These are phyloP conservation scores for Stenichneumon culpator DNA, from an alignment of 2,888 invertebrate species.

Conservation along the genomic window DNA sequence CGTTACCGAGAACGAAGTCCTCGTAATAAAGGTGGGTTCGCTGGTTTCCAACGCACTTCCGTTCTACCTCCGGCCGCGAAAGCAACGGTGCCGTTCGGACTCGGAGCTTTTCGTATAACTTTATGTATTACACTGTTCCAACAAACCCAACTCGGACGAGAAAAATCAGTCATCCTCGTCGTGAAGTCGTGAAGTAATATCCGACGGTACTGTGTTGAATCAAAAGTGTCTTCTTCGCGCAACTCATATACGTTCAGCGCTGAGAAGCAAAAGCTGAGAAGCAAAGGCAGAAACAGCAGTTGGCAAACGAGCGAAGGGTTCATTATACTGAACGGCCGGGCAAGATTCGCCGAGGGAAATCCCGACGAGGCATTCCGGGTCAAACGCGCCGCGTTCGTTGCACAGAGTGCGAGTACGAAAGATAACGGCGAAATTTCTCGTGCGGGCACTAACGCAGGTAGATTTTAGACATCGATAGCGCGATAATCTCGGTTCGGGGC, in stretches of 20 bases:
- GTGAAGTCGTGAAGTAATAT: not conserved
- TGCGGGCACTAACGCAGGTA: conserved; percentile 47
- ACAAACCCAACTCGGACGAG: not conserved
- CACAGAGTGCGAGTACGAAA: conserved; percentile 20
- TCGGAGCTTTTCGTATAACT: not conserved
- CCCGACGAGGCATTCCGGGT: conserved; percentile 39
- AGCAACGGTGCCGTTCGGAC: not conserved
- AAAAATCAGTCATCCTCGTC: not conserved
- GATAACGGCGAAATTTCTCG: conserved; percentile 60
- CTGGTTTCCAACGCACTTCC: not conserved
- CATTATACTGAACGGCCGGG: conserved; percentile 4
- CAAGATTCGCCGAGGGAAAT: conserved; percentile 1
- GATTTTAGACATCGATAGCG: conserved; percentile 60
- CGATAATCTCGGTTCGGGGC: conserved; percentile 11
- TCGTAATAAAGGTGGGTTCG: conserved; percentile 2
- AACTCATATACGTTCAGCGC: conserved; percentile 59
- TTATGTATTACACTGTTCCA: not conserved
- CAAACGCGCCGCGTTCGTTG: conserved; percentile 38
- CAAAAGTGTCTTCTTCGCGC: conserved; percentile 31
- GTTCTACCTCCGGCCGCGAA: not conserved
- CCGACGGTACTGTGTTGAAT: not conserved
- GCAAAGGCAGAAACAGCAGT: not conserved
- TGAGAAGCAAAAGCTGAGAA: not conserved
- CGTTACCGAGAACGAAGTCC: not conserved
- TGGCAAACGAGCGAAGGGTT: conserved; percentile 10